These are phyloP conservation scores for Genyomyrus donnyi DNA, from an alignment of 2,113 vertebrate genomes.

Conservation along the genomic window DNA sequence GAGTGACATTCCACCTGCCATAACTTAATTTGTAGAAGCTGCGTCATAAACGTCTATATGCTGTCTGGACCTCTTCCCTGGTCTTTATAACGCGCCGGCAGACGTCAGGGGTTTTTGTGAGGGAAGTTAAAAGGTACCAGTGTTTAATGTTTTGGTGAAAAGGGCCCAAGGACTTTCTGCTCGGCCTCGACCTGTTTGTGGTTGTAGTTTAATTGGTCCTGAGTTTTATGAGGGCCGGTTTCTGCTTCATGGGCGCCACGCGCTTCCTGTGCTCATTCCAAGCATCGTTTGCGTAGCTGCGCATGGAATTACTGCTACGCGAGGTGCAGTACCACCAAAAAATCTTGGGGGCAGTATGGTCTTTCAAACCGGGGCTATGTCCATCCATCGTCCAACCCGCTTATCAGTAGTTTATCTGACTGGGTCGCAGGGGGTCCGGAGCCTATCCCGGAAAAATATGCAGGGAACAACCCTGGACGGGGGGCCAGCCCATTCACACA, in stretches of 20 bases:
- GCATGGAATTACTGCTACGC: not conserved
- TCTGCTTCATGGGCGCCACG: not conserved
- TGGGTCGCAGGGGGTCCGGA: too few species aligned
- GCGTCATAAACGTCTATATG: not conserved
- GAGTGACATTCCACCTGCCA: not conserved
- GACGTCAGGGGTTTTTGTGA: not conserved
- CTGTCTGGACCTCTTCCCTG: not conserved
- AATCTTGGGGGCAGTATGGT: not conserved
- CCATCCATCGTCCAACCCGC: too few species aligned
- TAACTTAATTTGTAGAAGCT: not conserved
- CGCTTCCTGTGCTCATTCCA: too few species aligned
- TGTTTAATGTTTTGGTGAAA: not conserved
- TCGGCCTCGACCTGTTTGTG: not conserved
- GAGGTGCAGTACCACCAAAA: not conserved
- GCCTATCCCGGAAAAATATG: too few species aligned
- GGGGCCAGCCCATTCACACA: too few species aligned
- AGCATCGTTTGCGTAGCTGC: not conserved
- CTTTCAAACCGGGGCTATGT: not conserved
- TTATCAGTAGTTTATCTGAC: too few species aligned
- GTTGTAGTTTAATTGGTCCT: not conserved
- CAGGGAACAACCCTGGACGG: too few species aligned
- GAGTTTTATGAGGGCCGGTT: not conserved
- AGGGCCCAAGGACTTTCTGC: not conserved
- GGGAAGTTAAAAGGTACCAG: not conserved
- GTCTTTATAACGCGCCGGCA: not conserved